Conservation (phyloP, 2,888 invertebrate species). For the Dioctria linearis region DNA sequence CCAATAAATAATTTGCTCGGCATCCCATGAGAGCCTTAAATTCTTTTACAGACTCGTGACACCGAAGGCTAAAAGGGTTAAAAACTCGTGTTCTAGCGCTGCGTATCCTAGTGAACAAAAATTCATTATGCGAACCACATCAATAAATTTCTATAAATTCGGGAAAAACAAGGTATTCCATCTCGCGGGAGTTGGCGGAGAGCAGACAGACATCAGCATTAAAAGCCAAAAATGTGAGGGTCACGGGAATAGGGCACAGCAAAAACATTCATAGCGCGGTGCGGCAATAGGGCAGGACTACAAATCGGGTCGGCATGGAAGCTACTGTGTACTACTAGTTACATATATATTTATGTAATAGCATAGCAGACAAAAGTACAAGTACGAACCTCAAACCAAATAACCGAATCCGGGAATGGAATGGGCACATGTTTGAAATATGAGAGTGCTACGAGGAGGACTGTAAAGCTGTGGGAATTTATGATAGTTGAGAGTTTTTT, state of each 20-base stretch:
- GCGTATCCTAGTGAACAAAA: constrained; percentile 19
- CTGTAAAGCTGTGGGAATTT: constrained; percentile 25
- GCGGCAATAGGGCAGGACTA: background rate
- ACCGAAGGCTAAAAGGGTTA: constrained; percentile 2
- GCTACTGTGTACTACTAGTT: background rate
- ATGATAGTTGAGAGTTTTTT: constrained; percentile 11
- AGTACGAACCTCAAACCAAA: background rate
- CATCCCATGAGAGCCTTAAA: constrained; percentile 11
- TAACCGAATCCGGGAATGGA: background rate
- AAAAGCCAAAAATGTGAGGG: constrained; percentile 17
- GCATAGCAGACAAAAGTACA: background rate
- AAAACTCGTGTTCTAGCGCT: background rate
- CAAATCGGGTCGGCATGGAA: background rate
- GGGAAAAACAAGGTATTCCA: background rate
- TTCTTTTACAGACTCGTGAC: background rate
- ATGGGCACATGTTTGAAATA: constrained; percentile 17
- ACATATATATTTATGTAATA: too few species aligned
- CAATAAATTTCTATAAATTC: constrained; percentile 41
- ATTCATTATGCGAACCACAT: constrained; percentile 32
- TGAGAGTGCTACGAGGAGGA: constrained; percentile 1
- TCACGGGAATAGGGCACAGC: background rate
- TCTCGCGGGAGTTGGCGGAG: background rate
- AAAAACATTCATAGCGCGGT: background rate
- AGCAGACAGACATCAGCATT: background rate
- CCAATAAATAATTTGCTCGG: constrained; percentile 14